Evolutionary conservation across 2,888 invertebrate genomes (phyloP).

Genomic region (Tinea semifulvella): DNA sequence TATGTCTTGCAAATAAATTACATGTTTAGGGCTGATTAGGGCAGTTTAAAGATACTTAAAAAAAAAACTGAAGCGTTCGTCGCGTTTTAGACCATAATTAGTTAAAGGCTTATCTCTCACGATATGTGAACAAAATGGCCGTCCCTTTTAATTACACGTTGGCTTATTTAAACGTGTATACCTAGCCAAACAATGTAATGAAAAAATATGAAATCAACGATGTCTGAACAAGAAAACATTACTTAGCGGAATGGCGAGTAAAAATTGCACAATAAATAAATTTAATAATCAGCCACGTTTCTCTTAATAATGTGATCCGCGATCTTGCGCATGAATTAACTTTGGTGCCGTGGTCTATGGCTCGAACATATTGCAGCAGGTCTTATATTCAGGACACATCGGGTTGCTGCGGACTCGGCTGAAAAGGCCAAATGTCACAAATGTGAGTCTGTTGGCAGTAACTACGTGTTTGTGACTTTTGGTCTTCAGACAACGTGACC

Average conservation of each 20-base stretch:
- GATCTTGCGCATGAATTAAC: neutral
- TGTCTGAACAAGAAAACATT: too few relatives aligned
- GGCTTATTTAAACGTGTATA: neutral
- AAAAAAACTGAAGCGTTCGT: conserved; percentile 1
- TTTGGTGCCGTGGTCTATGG: too few relatives aligned
- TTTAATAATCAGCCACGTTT: neutral
- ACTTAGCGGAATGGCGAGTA: neutral
- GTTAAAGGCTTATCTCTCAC: conserved; percentile 9
- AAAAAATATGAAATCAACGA: neutral
- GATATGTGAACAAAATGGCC: conserved; percentile 7
- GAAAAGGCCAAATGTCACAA: too few relatives aligned
- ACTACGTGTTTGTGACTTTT: too few relatives aligned
- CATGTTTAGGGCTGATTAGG: too few relatives aligned
- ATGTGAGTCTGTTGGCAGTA: too few relatives aligned
- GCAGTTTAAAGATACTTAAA: too few relatives aligned
- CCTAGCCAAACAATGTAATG: neutral
- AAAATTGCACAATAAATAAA: neutral
- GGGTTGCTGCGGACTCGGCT: too few relatives aligned
- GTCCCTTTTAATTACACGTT: neutral
- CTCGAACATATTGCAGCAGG: too few relatives aligned
- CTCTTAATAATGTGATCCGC: neutral
- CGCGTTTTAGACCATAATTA: neutral
- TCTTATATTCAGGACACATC: too few relatives aligned
- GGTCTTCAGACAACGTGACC: too few relatives aligned
- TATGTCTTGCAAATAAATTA: too few relatives aligned